Evolutionary conservation across 2,888 invertebrate species (phyloP).

Genomic region (Harpagoxenus sublaevis): DNA sequence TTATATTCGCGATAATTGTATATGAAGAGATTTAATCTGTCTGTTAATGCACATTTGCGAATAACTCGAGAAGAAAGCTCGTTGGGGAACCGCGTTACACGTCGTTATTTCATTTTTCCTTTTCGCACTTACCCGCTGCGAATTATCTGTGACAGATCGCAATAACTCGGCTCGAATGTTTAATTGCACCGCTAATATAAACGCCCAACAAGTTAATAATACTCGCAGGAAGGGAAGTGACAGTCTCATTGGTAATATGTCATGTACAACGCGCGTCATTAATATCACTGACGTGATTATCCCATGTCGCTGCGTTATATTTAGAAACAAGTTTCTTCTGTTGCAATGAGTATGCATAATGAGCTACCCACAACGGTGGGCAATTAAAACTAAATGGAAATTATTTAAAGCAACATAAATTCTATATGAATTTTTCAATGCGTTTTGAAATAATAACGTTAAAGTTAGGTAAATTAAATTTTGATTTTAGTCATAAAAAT

Average conservation of each 20-base stretch:
- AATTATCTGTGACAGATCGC: constrained; percentile 51
- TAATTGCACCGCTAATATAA: constrained; percentile 51
- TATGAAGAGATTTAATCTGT: neutral
- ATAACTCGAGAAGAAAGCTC: neutral
- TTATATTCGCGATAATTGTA: neutral
- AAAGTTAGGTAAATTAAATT: neutral
- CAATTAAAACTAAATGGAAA: neutral
- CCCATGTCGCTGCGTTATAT: neutral
- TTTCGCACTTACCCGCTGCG: neutral
- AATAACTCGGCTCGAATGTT: constrained; percentile 49
- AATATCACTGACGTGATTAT: constrained; percentile 52
- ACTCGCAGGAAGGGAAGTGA: constrained; percentile 39
- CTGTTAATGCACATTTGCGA: neutral
- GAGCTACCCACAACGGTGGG: neutral
- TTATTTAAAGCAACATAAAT: constrained; percentile 8
- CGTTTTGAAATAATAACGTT: neutral
- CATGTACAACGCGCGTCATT: constrained; percentile 52
- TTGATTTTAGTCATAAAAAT: neutral
- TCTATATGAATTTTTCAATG: neutral
- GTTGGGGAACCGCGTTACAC: neutral
- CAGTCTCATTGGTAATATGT: constrained; percentile 53
- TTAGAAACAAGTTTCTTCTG: constrained; percentile 43
- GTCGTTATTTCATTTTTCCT: neutral
- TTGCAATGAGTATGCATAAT: neutral
- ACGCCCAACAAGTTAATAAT: constrained; percentile 55